phyloP scores from a whole-genome alignment of 1,140 invertebrate genomes.

The Papilio aristodemus region DNA sequence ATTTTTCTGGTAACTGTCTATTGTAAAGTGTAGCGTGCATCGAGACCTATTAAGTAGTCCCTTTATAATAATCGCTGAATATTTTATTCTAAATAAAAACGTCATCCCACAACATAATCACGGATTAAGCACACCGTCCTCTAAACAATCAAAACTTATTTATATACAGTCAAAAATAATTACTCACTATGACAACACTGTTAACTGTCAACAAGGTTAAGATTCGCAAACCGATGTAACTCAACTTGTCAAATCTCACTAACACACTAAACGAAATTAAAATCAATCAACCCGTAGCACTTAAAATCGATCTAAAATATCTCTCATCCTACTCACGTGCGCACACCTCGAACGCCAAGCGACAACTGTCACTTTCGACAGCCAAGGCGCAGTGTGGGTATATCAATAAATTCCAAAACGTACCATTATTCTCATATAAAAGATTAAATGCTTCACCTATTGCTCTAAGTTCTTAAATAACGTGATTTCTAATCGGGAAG shows the following conservation, averaged over 20 bases:
- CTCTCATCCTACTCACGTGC: slow-evolving; percentile 38
- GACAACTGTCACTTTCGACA: slow-evolving; percentile 40
- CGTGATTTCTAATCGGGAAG: slow-evolving; percentile 75
- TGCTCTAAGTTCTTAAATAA: slow-evolving; percentile 73
- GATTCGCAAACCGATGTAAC: slow-evolving; percentile 70
- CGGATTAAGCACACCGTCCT: slow-evolving; percentile 67
- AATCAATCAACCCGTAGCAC: slow-evolving; percentile 67
- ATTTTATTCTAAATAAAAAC: slow-evolving; percentile 60
- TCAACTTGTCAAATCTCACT: slow-evolving; percentile 63
- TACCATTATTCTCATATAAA: slow-evolving; percentile 64
- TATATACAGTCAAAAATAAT: slow-evolving; percentile 76
- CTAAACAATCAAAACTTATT: slow-evolving; percentile 74
- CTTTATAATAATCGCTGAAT: slow-evolving; percentile 47
- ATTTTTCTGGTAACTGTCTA: slow-evolving; percentile 75
- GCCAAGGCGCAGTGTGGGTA: slow-evolving; percentile 43
- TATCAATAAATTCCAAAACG: slow-evolving; percentile 54
- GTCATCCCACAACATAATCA: slow-evolving; percentile 59
- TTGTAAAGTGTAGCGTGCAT: slow-evolving; percentile 64
- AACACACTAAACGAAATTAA: slow-evolving; percentile 68
- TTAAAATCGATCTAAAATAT: slow-evolving; percentile 49
- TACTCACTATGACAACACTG: slow-evolving; percentile 78
- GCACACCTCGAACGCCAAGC: slow-evolving; percentile 36
- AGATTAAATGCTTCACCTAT: slow-evolving; percentile 75
- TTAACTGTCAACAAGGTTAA: slow-evolving; percentile 77
- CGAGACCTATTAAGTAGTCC: slow-evolving; percentile 52